A percentile compares a stretch with the other conserved stretches of the same genome.
Evolutionary conservation across 2,888 invertebrate species (phyloP).

Genomic region (Cryptocephalus moraei): DNA sequence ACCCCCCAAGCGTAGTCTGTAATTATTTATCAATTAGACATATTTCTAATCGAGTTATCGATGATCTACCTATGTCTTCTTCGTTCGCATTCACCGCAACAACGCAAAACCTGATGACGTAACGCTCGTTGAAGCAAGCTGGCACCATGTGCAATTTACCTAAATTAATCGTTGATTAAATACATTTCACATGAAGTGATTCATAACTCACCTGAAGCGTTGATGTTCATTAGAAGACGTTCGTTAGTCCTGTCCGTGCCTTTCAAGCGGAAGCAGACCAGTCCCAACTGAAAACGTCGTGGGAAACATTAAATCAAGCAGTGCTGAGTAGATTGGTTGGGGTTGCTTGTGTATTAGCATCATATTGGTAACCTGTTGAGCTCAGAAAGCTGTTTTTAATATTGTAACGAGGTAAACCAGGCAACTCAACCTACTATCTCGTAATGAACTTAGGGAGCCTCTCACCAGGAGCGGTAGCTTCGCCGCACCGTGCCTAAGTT

Average conservation of each 20-base stretch:
- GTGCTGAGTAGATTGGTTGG: too few relatives aligned
- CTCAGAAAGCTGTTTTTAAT: too few relatives aligned
- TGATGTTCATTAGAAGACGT: slow-evolving; percentile 81
- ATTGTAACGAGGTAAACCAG: too few relatives aligned
- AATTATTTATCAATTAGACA: slow-evolving; percentile 4
- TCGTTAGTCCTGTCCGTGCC: slow-evolving; percentile 77
- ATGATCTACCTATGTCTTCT: slow-evolving; percentile 59
- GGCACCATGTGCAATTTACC: slow-evolving; percentile 91
- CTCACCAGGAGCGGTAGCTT: too few relatives aligned
- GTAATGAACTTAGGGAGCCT: too few relatives aligned
- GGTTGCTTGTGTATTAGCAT: too few relatives aligned
- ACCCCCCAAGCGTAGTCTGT: slow-evolving; percentile 76
- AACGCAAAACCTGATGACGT: slow-evolving; percentile 89
- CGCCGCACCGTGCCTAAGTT: too few relatives aligned
- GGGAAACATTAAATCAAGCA: too few relatives aligned
- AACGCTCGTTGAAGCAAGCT: slow-evolving; percentile 79
- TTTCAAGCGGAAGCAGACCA: slow-evolving; percentile 84
- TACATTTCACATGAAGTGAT: too few relatives aligned
- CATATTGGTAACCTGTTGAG: too few relatives aligned
- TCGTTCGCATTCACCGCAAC: slow-evolving; percentile 83
- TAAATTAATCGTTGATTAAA: too few relatives aligned
- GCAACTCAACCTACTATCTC: too few relatives aligned
- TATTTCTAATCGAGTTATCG: neutral
- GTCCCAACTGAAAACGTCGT: slow-evolving; percentile 55
- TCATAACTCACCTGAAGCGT: slow-evolving; percentile 63